A percentile compares a stretch with the other conserved stretches of the same genome.
phyloP scores from a whole-genome alignment of 2,888 invertebrate genomes.

The Phytoseiulus persimilis region DNA sequence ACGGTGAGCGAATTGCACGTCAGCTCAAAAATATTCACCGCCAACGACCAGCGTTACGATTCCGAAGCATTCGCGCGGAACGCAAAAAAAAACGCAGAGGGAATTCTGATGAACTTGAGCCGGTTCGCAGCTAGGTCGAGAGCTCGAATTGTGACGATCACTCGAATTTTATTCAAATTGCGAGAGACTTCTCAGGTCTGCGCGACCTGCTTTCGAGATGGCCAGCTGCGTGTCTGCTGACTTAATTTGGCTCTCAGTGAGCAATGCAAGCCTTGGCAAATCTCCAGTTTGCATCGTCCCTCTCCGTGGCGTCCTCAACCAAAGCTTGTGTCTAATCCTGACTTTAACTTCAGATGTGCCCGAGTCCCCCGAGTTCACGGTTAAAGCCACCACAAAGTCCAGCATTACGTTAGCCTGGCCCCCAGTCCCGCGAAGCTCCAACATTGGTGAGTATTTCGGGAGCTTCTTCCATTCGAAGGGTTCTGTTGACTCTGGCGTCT shows the following conservation, averaged over 20 bases:
- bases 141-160: not conserved
- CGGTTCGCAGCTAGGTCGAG: not conserved
- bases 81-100: not conserved
- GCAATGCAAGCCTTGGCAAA: not conserved
- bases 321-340: not conserved
- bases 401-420: slow-evolving; percentile 32
- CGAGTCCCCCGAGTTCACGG: slow-evolving; percentile 29
- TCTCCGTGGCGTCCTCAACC: not conserved
- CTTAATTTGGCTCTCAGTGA: not conserved
- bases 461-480: not conserved
- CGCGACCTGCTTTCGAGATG: not conserved
- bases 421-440: not conserved
- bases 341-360: slow-evolving; percentile 22
- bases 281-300: not conserved
- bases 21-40: not conserved
- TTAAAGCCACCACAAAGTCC: slow-evolving; percentile 24
- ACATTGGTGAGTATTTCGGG: slow-evolving; percentile 11
- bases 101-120: not conserved
- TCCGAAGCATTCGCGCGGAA: not conserved
- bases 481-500: too few relatives aligned
- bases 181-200: not conserved
- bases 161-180: not conserved
- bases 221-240: not conserved
- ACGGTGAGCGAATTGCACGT: slow-evolving; percentile 47
- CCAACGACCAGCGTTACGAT: too few relatives aligned